Evolutionary conservation across 1,140 invertebrate species (phyloP).

Genomic region (Drosophila obscura): DNA sequence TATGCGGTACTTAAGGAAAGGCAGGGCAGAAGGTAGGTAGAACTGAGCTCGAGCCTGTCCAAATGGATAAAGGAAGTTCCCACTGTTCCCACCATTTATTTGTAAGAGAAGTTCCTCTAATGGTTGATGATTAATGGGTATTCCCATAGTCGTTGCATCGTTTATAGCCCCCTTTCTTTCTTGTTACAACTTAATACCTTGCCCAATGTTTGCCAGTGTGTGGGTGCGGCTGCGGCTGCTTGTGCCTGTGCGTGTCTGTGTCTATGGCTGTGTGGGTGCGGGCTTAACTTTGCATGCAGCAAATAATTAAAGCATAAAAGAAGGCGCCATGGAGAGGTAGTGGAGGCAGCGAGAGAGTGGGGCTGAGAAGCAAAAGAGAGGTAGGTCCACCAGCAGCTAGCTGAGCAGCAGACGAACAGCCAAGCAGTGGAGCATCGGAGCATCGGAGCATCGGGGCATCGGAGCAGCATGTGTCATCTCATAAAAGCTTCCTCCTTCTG

Average conservation of each 20-base stretch:
- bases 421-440: too few species aligned
- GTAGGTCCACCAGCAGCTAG: constrained; percentile 38
- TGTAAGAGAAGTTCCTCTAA: too few species aligned
- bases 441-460: too few species aligned
- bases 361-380: not conserved
- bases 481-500: constrained; percentile 53
- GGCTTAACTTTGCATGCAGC: constrained; percentile 76
- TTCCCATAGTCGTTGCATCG: too few species aligned
- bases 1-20: too few species aligned
- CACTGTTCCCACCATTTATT: too few species aligned
- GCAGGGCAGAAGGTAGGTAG: too few species aligned
- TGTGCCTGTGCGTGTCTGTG: constrained; percentile 26
- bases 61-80: too few species aligned
- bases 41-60: too few species aligned
- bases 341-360: constrained; percentile 3
- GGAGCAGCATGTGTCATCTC: constrained; percentile 54
- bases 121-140: too few species aligned
- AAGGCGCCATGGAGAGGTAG: constrained; percentile 44
- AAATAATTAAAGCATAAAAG: constrained; percentile 79
- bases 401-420: constrained; percentile 38
- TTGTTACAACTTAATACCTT: constrained; percentile 70
- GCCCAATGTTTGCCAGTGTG: constrained; percentile 53
- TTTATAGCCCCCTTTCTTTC: too few species aligned
- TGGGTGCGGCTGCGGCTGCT: constrained; percentile 18
- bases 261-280: constrained; percentile 28